Percentiles rank a stretch among this genome's conserved stretches.
These are phyloP conservation scores for Tarsius wallacei DNA, from an alignment of 2,797 vertebrate species.

Conservation along the genomic window DNA sequence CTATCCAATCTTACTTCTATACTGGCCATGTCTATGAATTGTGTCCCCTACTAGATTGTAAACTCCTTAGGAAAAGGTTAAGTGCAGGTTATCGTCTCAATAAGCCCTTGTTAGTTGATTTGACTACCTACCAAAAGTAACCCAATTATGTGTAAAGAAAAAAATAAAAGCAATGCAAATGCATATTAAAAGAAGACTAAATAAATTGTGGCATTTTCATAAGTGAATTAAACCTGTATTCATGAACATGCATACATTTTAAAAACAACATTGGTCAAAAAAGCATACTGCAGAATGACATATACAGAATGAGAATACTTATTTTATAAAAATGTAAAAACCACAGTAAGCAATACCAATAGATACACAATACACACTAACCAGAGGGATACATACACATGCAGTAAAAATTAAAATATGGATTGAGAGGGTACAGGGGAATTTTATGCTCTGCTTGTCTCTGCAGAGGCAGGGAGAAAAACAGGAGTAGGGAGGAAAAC, in stretches of 20 bases:
- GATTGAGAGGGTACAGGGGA: background rate
- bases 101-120: background rate
- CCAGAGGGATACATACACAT: background rate
- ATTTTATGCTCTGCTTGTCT: slow-evolving; percentile 25
- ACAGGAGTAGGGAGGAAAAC: background rate
- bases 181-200: background rate
- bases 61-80: background rate
- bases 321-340: background rate
- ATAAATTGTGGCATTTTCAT: slow-evolving; percentile 8
- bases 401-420: background rate
- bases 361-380: background rate
- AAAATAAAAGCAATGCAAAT: slow-evolving; percentile 47
- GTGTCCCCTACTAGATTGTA: background rate
- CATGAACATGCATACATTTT: background rate
- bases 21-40: background rate
- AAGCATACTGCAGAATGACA: slow-evolving; percentile 11
- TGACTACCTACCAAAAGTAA: background rate
- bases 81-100: background rate
- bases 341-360: background rate
- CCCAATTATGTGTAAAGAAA: slow-evolving; percentile 3
- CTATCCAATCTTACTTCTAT: background rate
- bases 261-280: slow-evolving; percentile 4
- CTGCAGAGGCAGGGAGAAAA: background rate
- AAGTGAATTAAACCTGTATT: background rate
- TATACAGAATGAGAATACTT: background rate